Evolutionary conservation across 2,113 vertebrate genomes (phyloP).

Genomic region (Mesocricetus auratus): DNA sequence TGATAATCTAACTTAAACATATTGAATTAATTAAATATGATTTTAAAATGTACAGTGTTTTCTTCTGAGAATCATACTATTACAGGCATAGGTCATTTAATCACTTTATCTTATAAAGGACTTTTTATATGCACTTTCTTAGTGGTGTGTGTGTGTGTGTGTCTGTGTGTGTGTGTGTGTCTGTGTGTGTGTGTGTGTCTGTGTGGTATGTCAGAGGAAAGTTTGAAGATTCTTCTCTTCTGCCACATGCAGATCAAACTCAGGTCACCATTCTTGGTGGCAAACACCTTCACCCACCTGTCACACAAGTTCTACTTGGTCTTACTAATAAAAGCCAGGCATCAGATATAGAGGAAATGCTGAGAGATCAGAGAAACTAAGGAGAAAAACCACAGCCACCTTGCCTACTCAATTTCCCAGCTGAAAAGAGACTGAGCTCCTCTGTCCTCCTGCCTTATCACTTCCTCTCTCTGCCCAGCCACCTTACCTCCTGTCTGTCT

Average conservation of each 20-base stretch:
- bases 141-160: too few relatives aligned
- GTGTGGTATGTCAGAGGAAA: not conserved
- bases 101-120: not conserved
- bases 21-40: not conserved
- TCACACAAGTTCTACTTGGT: too few relatives aligned
- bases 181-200: not conserved
- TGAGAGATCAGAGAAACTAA: too few relatives aligned
- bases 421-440: too few relatives aligned
- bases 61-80: not conserved
- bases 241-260: not conserved
- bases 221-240: not conserved
- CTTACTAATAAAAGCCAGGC: too few relatives aligned
- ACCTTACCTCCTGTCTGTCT: too few relatives aligned
- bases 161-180: too few relatives aligned
- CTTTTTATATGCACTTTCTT: not conserved
- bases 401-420: too few relatives aligned
- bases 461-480: too few relatives aligned
- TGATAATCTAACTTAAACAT: not conserved
- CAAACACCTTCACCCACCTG: not conserved
- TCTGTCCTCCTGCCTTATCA: too few relatives aligned
- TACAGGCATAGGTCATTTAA: not conserved
- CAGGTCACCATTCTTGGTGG: not conserved
- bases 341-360: too few relatives aligned
- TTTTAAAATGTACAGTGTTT: not conserved
- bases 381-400: too few relatives aligned